These are phyloP conservation scores for Tromatobia lineatoria DNA, from an alignment of 2,888 invertebrate species.

Conservation along the genomic window DNA sequence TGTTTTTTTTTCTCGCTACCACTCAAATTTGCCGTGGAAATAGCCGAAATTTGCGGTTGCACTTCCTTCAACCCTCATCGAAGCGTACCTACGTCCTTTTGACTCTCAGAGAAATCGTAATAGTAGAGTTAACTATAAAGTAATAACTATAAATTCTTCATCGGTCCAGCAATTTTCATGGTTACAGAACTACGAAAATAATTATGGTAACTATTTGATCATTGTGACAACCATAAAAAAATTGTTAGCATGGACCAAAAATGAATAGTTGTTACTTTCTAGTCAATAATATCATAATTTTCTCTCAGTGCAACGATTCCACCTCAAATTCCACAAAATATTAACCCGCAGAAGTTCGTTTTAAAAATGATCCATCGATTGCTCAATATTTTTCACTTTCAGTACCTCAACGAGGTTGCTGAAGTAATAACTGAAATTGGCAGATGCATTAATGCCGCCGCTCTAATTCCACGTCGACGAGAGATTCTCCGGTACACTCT, in stretches of 20 bases:
- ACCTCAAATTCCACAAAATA: slow-evolving; percentile 46
- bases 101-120: no score
- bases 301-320: no score
- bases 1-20: no score
- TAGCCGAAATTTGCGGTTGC: slow-evolving; percentile 30
- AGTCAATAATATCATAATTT: no score
- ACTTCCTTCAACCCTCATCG: slow-evolving; percentile 45
- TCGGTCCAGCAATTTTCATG: no score
- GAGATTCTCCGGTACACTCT: slow-evolving; percentile 68
- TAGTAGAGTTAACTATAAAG: no score
- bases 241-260: no score
- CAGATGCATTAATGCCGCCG: slow-evolving; percentile 52
- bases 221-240: no score
- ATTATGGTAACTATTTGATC: no score
- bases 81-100: slow-evolving; percentile 4
- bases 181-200: no score
- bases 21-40: not conserved
- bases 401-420: slow-evolving; percentile 4
- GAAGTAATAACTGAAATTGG: slow-evolving; percentile 33
- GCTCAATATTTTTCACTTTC: slow-evolving; percentile 52
- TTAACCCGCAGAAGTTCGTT: slow-evolving; percentile 3
- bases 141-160: no score
- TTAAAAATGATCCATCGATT: not conserved
- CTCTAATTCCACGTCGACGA: slow-evolving; percentile 62
- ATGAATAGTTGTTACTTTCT: no score